phyloP scores from a whole-genome alignment of 2,113 vertebrate species.

The Megaleporinus macrocephalus region DNA sequence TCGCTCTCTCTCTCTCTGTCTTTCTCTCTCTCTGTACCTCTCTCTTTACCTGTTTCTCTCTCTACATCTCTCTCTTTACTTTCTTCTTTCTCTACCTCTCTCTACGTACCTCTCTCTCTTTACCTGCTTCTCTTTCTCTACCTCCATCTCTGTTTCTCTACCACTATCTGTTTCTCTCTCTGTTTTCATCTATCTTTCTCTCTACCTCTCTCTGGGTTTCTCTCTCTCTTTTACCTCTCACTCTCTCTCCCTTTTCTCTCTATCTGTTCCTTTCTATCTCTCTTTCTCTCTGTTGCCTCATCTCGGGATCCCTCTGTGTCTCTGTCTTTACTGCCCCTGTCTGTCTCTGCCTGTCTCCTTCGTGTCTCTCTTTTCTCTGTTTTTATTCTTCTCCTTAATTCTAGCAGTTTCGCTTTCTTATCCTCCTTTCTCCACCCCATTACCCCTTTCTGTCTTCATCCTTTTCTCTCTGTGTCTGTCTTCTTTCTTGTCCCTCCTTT shows the following conservation, averaged over 20 bases:
- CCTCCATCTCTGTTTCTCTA: neutral
- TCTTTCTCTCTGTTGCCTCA: constrained; percentile 30
- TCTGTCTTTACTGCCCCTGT: neutral
- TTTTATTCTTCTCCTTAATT: constrained; percentile 17
- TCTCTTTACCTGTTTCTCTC: neutral
- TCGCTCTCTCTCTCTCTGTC: constrained; percentile 45
- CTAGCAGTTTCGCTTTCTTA: too few species aligned
- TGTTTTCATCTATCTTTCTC: constrained; percentile 57
- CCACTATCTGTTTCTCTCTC: constrained; percentile 47
- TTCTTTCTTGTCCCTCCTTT: too few species aligned
- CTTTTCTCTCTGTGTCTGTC: too few species aligned
- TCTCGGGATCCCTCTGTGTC: neutral
- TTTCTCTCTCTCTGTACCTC: constrained; percentile 38
- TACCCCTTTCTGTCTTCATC: too few species aligned
- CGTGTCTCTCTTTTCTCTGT: constrained; percentile 22
- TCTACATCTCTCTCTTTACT: constrained; percentile 36
- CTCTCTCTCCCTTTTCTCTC: neutral
- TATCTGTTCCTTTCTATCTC: constrained; percentile 8
- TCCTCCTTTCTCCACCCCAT: too few species aligned
- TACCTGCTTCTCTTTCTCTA: too few species aligned
- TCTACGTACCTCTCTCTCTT: neutral
- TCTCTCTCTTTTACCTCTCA: constrained; percentile 58
- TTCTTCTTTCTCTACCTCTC: constrained; percentile 51
- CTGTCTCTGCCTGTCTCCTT: constrained; percentile 43
- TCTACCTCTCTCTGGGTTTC: neutral